phyloP scores from a whole-genome alignment of 2,113 vertebrate species.

The Nyctibius bracteatus region DNA sequence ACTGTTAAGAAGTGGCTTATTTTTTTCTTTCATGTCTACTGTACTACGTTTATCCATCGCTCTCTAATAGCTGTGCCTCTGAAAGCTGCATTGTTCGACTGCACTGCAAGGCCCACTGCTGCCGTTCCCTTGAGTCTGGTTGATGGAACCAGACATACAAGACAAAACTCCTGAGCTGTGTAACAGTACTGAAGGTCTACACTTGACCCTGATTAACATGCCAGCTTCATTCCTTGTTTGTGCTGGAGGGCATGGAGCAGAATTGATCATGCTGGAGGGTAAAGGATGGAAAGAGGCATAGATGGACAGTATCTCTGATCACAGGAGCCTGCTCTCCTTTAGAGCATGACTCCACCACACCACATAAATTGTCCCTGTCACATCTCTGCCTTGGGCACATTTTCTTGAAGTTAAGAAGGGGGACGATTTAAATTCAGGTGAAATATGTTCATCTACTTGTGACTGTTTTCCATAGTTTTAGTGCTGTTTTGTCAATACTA shows the following conservation, averaged over 20 bases:
- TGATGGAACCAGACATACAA: neutral
- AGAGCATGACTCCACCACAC: neutral
- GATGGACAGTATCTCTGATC: neutral
- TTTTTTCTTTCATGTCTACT: neutral
- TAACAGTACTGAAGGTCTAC: neutral
- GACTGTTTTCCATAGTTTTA: neutral
- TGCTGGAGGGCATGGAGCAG: neutral
- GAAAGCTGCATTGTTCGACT: neutral
- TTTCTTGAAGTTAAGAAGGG: neutral
- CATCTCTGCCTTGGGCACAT: neutral
- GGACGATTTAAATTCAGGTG: neutral
- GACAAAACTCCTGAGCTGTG: neutral
- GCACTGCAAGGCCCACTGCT: neutral
- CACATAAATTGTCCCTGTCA: neutral
- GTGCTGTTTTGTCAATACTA: neutral
- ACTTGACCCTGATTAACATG: neutral
- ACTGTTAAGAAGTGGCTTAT: neutral
- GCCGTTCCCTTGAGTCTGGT: neutral
- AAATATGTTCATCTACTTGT: neutral
- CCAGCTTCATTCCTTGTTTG: neutral
- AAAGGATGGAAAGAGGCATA: neutral
- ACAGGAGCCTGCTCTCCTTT: neutral
- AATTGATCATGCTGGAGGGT: neutral
- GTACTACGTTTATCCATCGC: neutral
- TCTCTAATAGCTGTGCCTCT: neutral